Evolutionary conservation across 92 coral and sea anemone genomes (phyloP).

Genomic region (Pocillopora grandis): DNA sequence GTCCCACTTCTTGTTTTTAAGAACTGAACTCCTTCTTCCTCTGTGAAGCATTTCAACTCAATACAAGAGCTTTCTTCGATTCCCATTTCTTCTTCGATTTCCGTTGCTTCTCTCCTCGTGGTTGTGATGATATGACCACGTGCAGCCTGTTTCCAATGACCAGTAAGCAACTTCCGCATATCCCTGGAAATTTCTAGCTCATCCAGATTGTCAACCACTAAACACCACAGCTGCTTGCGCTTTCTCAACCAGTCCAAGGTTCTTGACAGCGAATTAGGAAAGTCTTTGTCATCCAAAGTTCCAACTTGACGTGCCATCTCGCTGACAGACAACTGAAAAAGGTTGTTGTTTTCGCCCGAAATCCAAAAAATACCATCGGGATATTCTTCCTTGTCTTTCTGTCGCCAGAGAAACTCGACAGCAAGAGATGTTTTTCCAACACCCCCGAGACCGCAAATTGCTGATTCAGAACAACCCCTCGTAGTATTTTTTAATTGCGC

Average conservation of each 20-base stretch:
- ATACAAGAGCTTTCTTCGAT: conserved; percentile 55
- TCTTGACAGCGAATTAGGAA: conserved; percentile 52
- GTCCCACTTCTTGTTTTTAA: conserved; percentile 46
- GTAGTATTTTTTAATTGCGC: conserved; percentile 19
- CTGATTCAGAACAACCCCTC: conserved; percentile 42
- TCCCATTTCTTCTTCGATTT: conserved; percentile 54
- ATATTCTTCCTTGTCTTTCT: conserved; percentile 23
- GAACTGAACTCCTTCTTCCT: conserved; percentile 62
- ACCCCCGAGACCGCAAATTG: conserved; percentile 86
- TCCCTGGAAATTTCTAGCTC: conserved; percentile 62
- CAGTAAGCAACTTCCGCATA: conserved; percentile 64
- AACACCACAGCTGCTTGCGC: conserved; percentile 55
- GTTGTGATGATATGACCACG: conserved; percentile 76
- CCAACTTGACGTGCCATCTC: conserved; percentile 73
- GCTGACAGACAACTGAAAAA: conserved; percentile 62
- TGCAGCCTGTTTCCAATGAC: conserved; percentile 69
- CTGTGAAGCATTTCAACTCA: conserved; percentile 54
- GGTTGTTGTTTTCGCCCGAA: conserved; percentile 73
- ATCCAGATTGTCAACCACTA: conserved; percentile 80
- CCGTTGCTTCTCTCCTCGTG: conserved; percentile 70
- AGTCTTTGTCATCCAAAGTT: conserved; percentile 53
- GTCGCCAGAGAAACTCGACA: conserved; percentile 67
- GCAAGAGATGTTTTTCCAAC: conserved; percentile 87
- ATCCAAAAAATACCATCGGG: conserved; percentile 88
- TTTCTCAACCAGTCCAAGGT: conserved; percentile 61